phyloP scores from a whole-genome alignment of 2,888 invertebrate genomes.

The Melanostoma scalare region DNA sequence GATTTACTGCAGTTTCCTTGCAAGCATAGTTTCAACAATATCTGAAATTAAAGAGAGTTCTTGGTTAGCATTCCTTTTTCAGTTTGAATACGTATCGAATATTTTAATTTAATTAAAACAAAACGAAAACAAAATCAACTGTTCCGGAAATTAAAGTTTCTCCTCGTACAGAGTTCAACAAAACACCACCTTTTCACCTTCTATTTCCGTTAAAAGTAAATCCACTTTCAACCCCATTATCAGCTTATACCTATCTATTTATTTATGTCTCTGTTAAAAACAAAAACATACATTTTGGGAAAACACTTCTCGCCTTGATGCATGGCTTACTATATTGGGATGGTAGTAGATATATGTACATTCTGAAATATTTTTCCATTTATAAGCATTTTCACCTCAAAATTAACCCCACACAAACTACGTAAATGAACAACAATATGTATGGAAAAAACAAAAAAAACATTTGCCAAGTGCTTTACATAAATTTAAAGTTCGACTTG shows the following conservation, averaged over 20 bases:
- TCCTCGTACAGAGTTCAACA: conserved; percentile 30
- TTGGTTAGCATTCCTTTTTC: background rate
- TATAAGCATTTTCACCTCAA: conserved; percentile 41
- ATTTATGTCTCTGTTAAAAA: background rate
- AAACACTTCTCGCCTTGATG: background rate
- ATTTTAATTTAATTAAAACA: conserved; percentile 47
- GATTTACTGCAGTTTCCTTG: conserved; percentile 30
- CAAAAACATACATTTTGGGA: background rate
- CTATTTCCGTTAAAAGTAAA: conserved; percentile 8
- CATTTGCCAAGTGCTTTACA: conserved; percentile 53
- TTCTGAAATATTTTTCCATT: conserved; percentile 3
- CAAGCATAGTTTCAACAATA: conserved; percentile 55
- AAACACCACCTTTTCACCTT: conserved; percentile 8
- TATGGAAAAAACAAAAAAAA: conserved; percentile 1
- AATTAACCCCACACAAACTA: conserved; percentile 31
- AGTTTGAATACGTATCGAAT: background rate
- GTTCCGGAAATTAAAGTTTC: conserved; percentile 22
- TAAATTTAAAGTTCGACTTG: conserved; percentile 69
- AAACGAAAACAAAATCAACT: background rate
- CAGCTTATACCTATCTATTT: background rate
- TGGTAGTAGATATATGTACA: conserved; percentile 17
- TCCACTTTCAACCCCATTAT: conserved; percentile 44
- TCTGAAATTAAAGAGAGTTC: conserved; percentile 47
- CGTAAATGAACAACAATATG: background rate
- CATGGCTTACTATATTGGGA: background rate